phyloP scores from a whole-genome alignment of 1,140 invertebrate species.

The Drosophila yakuba region DNA sequence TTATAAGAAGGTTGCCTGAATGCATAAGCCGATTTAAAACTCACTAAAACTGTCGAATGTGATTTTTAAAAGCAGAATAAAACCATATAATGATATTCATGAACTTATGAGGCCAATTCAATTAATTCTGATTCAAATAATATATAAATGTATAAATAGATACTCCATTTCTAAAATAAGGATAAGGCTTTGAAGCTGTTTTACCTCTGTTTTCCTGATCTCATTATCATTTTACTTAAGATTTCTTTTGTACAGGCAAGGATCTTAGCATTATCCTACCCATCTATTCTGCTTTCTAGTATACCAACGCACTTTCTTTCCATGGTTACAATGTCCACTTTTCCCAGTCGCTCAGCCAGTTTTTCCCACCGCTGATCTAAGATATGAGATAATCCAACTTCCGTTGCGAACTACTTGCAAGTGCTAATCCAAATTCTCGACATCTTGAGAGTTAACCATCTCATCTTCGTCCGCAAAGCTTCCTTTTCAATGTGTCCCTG shows the following conservation, averaged over 20 bases:
- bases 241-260: no score
- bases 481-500: slow-evolving; percentile 1
- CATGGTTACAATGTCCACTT: not conserved
- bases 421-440: slow-evolving; percentile 36
- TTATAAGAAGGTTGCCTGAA: not conserved
- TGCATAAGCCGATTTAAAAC: not conserved
- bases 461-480: slow-evolving; percentile 40
- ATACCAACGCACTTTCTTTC: not conserved
- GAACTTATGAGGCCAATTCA: no score
- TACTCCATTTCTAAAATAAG: no score
- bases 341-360: not conserved
- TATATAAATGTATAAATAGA: no score
- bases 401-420: slow-evolving; percentile 12
- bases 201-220: no score
- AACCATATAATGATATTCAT: no score
- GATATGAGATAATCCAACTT: slow-evolving; percentile 2
- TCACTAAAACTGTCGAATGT: not conserved
- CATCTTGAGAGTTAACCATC: slow-evolving; percentile 43
- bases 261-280: no score
- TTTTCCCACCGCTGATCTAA: slow-evolving; percentile 6
- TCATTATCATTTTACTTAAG: no score
- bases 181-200: no score
- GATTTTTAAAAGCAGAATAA: not conserved
- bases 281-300: not conserved
- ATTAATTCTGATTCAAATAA: no score